Evolutionary conservation across 2,797 vertebrate genomes (phyloP).

Genomic region (Epinephelus coioides): DNA sequence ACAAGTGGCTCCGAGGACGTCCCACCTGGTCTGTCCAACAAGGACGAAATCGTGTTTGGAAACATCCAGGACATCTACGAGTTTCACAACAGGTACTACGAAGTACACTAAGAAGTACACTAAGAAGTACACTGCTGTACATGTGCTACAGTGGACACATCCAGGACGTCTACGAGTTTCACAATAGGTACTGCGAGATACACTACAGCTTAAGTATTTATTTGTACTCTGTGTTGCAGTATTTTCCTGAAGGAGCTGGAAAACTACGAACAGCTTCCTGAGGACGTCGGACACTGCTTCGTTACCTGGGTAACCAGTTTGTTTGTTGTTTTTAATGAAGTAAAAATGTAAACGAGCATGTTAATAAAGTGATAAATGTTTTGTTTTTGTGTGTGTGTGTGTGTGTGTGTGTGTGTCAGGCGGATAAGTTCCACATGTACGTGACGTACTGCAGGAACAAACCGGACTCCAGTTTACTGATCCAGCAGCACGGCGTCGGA

Average conservation of each 20-base stretch:
- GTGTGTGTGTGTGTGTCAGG: constrained; percentile 80
- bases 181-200: constrained; percentile 82
- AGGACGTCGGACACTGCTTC: constrained; percentile 98
- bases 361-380: too few relatives aligned
- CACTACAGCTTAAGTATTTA: not conserved
- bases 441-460: constrained; percentile 99
- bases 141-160: constrained; percentile 89
- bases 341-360: not conserved
- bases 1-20: constrained; percentile 97
- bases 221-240: constrained; percentile 79
- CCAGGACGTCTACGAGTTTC: constrained; percentile 98
- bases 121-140: not conserved
- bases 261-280: constrained; percentile 98
- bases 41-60: constrained; percentile 96
- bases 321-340: not conserved
- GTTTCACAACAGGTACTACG: constrained; percentile 85
- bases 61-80: constrained; percentile 99
- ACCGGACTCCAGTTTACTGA: constrained; percentile 96
- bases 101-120: too few relatives aligned
- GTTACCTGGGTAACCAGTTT: constrained; percentile 94
- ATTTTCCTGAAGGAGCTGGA: constrained; percentile 98
- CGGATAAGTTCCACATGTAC: constrained; percentile 99
- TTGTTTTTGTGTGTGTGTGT: too few relatives aligned
- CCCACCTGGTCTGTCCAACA: constrained; percentile 93
- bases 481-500: constrained; percentile 94